Evolutionary conservation across 1,140 invertebrate genomes (phyloP).

Genomic region (Drosophila lini): DNA sequence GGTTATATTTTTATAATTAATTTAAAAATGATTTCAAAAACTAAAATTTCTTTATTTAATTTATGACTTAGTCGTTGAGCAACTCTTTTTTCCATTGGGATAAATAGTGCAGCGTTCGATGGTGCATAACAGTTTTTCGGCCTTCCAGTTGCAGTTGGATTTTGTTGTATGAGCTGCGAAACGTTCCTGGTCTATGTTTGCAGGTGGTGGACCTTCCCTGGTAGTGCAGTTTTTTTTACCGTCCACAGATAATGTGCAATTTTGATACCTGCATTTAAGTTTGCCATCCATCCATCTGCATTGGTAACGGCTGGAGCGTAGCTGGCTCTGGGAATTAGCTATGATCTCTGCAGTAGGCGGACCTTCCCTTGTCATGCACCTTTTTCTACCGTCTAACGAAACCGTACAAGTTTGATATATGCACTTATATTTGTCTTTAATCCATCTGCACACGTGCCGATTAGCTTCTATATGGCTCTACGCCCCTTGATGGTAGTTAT

Average conservation of each 20-base stretch:
- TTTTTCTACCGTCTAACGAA: not conserved
- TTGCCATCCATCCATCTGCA: not conserved
- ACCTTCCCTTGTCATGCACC: not conserved
- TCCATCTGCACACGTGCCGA: not conserved
- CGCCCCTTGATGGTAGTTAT: no score
- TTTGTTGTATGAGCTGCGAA: not conserved
- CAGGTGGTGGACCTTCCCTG: not conserved
- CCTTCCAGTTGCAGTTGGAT: not conserved
- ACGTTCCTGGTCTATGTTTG: no score
- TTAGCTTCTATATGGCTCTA: not conserved
- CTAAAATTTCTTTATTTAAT: not conserved
- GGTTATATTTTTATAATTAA: no score
- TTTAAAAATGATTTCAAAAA: no score
- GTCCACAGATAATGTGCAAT: not conserved
- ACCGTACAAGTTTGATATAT: not conserved
- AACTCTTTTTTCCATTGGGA: not conserved
- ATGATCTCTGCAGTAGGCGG: not conserved
- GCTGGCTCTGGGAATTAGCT: not conserved
- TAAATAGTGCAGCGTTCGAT: not conserved
- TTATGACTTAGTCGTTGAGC: not conserved
- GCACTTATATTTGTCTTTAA: not conserved
- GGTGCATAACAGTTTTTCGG: not conserved
- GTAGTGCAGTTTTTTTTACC: not conserved
- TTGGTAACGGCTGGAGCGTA: no score
- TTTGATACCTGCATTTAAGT: not conserved